Evolutionary conservation across 2,113 vertebrate species (phyloP).

Genomic region (Lucifuga dentata): DNA sequence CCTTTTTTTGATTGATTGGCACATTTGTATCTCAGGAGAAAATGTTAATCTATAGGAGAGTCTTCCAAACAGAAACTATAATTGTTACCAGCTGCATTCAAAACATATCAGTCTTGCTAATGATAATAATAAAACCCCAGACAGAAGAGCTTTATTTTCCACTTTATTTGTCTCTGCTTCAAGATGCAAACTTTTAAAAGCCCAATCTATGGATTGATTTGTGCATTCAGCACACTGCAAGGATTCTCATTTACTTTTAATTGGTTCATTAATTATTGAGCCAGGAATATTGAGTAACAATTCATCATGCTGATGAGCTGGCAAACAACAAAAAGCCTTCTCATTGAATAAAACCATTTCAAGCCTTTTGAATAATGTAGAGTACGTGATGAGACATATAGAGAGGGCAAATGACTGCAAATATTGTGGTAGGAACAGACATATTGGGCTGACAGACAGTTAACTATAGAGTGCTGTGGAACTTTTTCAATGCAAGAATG

Average conservation of each 20-base stretch:
- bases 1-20: constrained; percentile 28
- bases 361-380: constrained; percentile 23
- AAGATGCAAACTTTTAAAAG: neutral
- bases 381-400: too few relatives aligned
- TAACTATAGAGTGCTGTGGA: too few relatives aligned
- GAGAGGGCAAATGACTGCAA: too few relatives aligned
- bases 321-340: constrained; percentile 10
- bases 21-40: constrained; percentile 37
- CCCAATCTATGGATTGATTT: neutral
- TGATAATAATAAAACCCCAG: neutral
- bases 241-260: constrained; percentile 28
- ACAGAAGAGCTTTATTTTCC: neutral
- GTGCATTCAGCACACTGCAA: constrained; percentile 30
- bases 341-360: constrained; percentile 11
- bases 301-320: constrained; percentile 31
- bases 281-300: constrained; percentile 28
- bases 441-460: too few relatives aligned
- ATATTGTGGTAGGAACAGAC: constrained; percentile 61
- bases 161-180: neutral
- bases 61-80: too few relatives aligned
- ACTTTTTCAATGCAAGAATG: too few relatives aligned
- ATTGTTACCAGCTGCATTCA: neutral
- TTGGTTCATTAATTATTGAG: constrained; percentile 7
- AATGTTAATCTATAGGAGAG: too few relatives aligned
- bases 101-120: neutral